These are phyloP conservation scores for Aphrophora alni DNA, from an alignment of 2,888 invertebrate genomes.

Conservation along the genomic window DNA sequence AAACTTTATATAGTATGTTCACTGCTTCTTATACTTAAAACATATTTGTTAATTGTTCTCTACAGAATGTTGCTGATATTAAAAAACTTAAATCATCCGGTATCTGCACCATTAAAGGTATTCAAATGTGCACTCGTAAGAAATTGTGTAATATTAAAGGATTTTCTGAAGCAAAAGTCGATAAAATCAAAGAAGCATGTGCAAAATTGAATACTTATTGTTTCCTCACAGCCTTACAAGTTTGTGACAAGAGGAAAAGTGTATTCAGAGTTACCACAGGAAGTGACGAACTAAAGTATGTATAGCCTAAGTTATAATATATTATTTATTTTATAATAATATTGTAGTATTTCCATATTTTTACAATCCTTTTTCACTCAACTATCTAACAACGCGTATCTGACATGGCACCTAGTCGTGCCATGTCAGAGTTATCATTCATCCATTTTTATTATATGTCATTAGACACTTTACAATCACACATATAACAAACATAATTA, in stretches of 20 bases:
- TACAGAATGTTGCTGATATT: constrained; percentile 71
- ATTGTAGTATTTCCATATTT: constrained; percentile 14
- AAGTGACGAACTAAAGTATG: constrained; percentile 74
- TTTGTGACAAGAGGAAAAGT: constrained; percentile 72
- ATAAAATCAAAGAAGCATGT: constrained; percentile 80
- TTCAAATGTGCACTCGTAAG: constrained; percentile 80
- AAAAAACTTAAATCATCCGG: constrained; percentile 77
- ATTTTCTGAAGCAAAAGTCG: constrained; percentile 77
- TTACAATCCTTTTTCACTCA: no score
- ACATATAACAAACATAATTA: no score
- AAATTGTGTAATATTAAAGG: constrained; percentile 76
- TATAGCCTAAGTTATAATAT: no score
- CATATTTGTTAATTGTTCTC: neutral
- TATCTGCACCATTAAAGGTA: constrained; percentile 81
- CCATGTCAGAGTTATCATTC: no score
- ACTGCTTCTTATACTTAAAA: no score
- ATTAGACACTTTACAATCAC: no score
- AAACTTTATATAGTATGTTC: no score
- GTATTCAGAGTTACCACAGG: constrained; percentile 75
- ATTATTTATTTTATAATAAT: neutral
- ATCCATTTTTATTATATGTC: no score
- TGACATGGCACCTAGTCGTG: no score
- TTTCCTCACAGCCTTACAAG: constrained; percentile 78
- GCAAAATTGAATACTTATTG: constrained; percentile 67
- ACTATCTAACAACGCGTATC: no score